These are phyloP conservation scores for Caenorhabditis sulstoni DNA, from an alignment of 2,888 invertebrate species.

Conservation along the genomic window DNA sequence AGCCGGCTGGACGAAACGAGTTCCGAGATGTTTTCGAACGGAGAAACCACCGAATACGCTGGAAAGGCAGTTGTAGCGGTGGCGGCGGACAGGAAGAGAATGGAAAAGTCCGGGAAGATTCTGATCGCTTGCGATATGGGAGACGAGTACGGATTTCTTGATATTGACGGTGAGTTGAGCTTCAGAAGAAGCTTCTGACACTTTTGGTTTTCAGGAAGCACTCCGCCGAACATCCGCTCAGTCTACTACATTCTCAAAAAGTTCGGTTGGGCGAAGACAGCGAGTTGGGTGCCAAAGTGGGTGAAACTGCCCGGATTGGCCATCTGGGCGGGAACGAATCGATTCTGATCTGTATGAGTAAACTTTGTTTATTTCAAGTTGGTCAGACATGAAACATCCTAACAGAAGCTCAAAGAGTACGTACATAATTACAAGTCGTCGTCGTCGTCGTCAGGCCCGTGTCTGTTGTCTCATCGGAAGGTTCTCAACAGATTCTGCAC, in stretches of 20 bases:
- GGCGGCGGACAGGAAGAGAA: constrained; percentile 78
- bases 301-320: constrained; percentile 64
- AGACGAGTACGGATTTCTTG: constrained; percentile 81
- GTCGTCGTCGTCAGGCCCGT: background rate
- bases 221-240: constrained; percentile 62
- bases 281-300: constrained; percentile 58
- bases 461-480: background rate
- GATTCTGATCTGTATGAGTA: constrained; percentile 6
- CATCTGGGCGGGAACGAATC: constrained; percentile 38
- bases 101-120: constrained; percentile 80
- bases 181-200: background rate
- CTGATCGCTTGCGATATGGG: constrained; percentile 80
- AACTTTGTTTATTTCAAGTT: background rate
- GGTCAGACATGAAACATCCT: background rate
- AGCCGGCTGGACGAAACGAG: background rate
- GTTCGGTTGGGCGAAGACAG: constrained; percentile 49
- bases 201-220: constrained; percentile 40
- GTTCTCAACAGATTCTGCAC: constrained; percentile 15
- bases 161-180: constrained; percentile 79
- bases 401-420: too few relatives aligned
- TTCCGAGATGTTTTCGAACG: constrained; percentile 61
- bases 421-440: constrained; percentile 24
- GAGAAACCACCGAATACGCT: constrained; percentile 74
- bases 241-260: constrained; percentile 41
- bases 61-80: constrained; percentile 76